Evolutionary conservation across 2,797 vertebrate genomes (phyloP), one percentile per base, ranked within the genome.

Genomic region (Leptoclinus maculatus): DNA sequence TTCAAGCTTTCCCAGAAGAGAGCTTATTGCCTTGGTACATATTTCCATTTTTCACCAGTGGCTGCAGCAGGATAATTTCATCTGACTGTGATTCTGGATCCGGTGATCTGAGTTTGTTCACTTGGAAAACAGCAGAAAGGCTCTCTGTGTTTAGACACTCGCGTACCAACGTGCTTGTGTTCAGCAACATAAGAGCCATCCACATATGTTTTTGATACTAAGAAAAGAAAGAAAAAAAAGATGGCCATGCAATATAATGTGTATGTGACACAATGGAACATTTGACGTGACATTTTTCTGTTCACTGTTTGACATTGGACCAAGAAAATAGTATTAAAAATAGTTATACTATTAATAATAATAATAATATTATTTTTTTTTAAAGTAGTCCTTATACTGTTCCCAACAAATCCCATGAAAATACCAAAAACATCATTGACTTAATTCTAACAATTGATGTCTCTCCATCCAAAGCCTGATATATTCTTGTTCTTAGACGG

Each of bases 1-100:
- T 88, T 80, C 74, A 85, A 80, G 80, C 72, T 85, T 74, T 77
- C 75, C 78, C 82, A 80, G 71, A 79, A 86, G 80, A 90, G 82
- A 84, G 78, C 75, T 85, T 84, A 87, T 77, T 83, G 83, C 79
- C 68, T 87, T 47, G 9, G 62, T 86, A 71, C 83, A 66, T 85
- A 62, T 85, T 82, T 80, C 66, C 58, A 63, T 85, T 83, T 88
- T 83, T 82, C 78, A 76, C 76, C 19, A 80, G 69, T 41, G 74
- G 65, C 76, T 79, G 77, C 77, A 47, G 71, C 17, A 7, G 71
- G 66, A 80, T 87, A 6, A 90, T 87, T 84, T 84, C 49, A 79
- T 83, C 66, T 58, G 78, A 47, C 79, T 82, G 63, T 43, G 80
- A 81, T 73, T 79, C 66, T 63, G 72, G 67, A 73, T 77, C 45